Percentiles rank a stretch among this genome's conserved stretches.
phyloP scores from a whole-genome alignment of 2,888 invertebrate genomes.

The Ypsolopha scabrella region DNA sequence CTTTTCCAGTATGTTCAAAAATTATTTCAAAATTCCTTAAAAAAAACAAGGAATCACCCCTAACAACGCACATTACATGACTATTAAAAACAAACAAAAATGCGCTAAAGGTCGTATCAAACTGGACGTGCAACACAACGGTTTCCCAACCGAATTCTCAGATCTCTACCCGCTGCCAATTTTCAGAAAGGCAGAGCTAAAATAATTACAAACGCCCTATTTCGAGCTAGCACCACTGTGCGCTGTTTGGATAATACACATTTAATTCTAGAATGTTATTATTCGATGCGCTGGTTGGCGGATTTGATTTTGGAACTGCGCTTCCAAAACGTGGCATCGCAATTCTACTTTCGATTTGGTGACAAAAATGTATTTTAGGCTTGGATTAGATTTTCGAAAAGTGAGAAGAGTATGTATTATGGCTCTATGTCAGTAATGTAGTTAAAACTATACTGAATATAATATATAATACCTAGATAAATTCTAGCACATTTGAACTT shows the following conservation, averaged over 20 bases:
- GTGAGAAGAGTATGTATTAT: no score
- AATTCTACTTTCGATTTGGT: background rate
- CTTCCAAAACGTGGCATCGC: background rate
- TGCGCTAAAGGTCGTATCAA: conserved; percentile 7
- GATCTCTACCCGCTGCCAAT: conserved; percentile 66
- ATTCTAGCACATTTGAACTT: no score
- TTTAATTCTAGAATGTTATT: conserved; percentile 59
- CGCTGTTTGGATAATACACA: conserved; percentile 45
- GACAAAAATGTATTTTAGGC: no score
- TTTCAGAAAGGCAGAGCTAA: conserved; percentile 70
- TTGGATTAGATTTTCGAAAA: no score
- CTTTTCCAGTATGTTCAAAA: no score
- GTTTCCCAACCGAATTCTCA: conserved; percentile 68
- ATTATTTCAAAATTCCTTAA: no score
- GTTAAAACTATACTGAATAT: no score
- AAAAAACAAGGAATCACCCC: conserved; percentile 12
- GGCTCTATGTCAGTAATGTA: no score
- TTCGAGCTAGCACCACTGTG: conserved; percentile 37
- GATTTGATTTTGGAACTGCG: conserved; percentile 15
- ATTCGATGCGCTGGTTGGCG: conserved; percentile 30
- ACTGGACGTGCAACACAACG: conserved; percentile 40
- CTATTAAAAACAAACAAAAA: background rate
- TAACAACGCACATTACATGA: background rate
- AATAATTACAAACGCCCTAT: conserved; percentile 70
- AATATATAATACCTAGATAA: no score